Evolutionary conservation across 2,888 invertebrate genomes (phyloP), one percentile per base, ranked within the genome.

Genomic region (Eupithecia vulgata): DNA sequence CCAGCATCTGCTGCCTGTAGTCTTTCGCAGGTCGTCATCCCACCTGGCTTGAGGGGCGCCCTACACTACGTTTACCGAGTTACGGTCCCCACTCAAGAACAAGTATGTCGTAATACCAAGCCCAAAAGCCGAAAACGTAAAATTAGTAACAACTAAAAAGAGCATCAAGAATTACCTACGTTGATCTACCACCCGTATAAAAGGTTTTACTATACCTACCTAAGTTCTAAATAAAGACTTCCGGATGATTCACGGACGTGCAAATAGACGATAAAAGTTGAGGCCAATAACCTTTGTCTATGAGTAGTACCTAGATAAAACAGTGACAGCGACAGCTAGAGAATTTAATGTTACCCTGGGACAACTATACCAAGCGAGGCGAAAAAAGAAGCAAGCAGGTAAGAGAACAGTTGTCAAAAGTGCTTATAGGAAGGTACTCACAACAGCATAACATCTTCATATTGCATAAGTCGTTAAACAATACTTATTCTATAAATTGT

Each of bases 201-300:
- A n/a, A 64, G 35, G 17, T 7, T 5, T 8, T 37, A 64, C 6
- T n/a, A 7, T 34, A 34, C 35, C 62, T 35, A 62, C 21, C 52
- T 21, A 25, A 59, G 25, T 59, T 59, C 59, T 59, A 64, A 40
- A 64, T 64, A 71, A 73, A 73, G 45, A 72, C 65, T 65, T 74
- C 73, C 76, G 72, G 67, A 45, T 74, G 74, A 76, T 71, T 76
- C 76, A 74, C n/a, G 35, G 57, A 67, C 45, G 70, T 67, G 69
- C 66, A 67, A 67, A 67, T 64, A 64, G 25, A 61, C 65, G 68
- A 72, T 74, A 71, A 66, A 72, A 70, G 37, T 64, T 37, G 57
- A 48, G 76, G 74, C 17, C 52, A 74, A 71, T 35, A 57, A 73
- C 70, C 75, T 68, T 48, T 68, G 61, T 52, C 48, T 48, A 68